These are phyloP conservation scores for Hydropsyche tenuis DNA, from an alignment of 1,140 invertebrate genomes.

Conservation along the genomic window DNA sequence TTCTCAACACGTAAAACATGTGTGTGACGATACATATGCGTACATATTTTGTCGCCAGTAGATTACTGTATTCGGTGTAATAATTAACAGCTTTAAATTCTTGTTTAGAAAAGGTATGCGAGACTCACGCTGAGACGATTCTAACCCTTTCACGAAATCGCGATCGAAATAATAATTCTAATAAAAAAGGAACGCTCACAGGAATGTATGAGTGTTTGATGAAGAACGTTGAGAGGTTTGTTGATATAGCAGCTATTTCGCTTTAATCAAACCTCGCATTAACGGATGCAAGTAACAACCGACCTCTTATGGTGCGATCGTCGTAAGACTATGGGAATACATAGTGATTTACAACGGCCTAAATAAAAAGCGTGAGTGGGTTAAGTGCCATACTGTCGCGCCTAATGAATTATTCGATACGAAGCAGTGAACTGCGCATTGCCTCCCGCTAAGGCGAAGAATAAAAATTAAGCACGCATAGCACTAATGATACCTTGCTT, in stretches of 20 bases:
- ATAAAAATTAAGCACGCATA: constrained; percentile 11
- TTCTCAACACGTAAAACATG: constrained; percentile 7
- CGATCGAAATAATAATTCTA: no score
- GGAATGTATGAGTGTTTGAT: background rate
- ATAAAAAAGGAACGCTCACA: no score
- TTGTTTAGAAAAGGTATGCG: background rate
- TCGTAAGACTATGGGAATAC: background rate
- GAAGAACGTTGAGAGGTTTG: no score
- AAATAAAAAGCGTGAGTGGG: constrained; percentile 19
- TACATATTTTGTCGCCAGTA: background rate
- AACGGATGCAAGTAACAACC: background rate
- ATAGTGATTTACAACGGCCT: background rate
- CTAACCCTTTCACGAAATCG: background rate
- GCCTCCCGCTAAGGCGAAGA: constrained; percentile 22
- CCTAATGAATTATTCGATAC: constrained; percentile 22
- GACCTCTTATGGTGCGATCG: background rate
- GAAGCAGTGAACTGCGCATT: background rate
- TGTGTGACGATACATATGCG: background rate
- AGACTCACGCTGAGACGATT: background rate
- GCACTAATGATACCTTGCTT: no score
- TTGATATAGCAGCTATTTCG: background rate
- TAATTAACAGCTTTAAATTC: constrained; percentile 11
- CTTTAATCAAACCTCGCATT: background rate
- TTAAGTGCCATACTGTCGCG: constrained; percentile 14
- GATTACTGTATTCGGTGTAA: constrained; percentile 8